Percentiles rank a stretch among this genome's conserved stretches.
These are phyloP conservation scores for Eudorcas thomsonii DNA, from an alignment of 2,113 vertebrate genomes.

Conservation along the genomic window DNA sequence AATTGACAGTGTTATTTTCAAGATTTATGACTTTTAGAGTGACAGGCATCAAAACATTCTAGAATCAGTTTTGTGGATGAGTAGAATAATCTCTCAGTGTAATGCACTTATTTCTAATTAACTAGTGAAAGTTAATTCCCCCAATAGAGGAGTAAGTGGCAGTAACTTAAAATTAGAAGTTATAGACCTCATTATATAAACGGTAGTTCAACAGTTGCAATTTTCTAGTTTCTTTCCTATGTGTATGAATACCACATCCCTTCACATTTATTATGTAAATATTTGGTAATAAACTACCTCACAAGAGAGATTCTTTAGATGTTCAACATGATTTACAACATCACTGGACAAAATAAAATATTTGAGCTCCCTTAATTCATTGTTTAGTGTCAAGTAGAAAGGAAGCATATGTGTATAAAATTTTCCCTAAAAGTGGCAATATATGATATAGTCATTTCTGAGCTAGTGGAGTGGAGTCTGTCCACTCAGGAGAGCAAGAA, in stretches of 20 bases:
- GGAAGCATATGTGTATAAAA: conserved; percentile 25
- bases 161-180: conserved; percentile 37
- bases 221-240: conserved; percentile 40
- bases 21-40: conserved; percentile 63
- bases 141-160: not conserved
- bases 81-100: conserved; percentile 34
- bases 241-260: conserved; percentile 37
- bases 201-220: not conserved
- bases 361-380: conserved; percentile 39
- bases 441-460: conserved; percentile 8
- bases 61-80: conserved; percentile 24
- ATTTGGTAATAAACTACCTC: not conserved
- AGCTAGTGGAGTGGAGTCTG: not conserved
- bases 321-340: conserved; percentile 50
- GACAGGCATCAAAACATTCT: conserved; percentile 50
- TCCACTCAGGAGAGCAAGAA: conserved; percentile 44
- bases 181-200: not conserved
- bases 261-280: conserved; percentile 12
- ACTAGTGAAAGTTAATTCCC: conserved; percentile 31
- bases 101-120: conserved; percentile 56
- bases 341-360: conserved; percentile 46
- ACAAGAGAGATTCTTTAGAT: conserved; percentile 18
- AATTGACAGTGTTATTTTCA: conserved; percentile 62
- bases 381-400: conserved; percentile 40
- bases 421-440: not conserved